Base-by-base conservation (phyloP, 2,797 vertebrate genomes). In the Diceros bicornis region DNA sequence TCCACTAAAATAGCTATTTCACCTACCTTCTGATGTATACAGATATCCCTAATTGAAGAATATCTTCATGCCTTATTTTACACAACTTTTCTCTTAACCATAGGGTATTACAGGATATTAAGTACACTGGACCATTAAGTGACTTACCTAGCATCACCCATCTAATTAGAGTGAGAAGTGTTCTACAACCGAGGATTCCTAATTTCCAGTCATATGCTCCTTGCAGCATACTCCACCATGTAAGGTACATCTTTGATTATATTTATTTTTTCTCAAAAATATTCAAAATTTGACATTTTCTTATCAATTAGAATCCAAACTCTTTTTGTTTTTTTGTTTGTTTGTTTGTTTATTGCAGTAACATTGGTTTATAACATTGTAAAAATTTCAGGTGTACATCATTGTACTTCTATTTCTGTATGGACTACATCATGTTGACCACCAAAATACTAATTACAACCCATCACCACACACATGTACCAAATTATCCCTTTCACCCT, bases 251-350 rank as follows among this genome's bases (percentile, higher is more conserved):
- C 6, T 94, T 66, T 88, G 20, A 74, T 17, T 20, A 12, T 66
- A 13, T 57, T 61, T 84, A 25, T 25, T 41, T 90, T 83, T n/a
- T n/a, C 11, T 41, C 17, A n/a, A 57, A 64, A 91, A 68, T 25
- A 4, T 92, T 85, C 11, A 78, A 90, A 37, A 68, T 17, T 47
- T 87, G 62, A 62, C 4, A 94, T 94, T 88, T 95, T 13, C 29
- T 90, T 81, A 94, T 18, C 12, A 91, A 4, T 64, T 37, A 64
- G 17, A 91, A 72, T 44, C 4, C 29, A 41, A 71, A 50, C 18
- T 29, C 16, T 62, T 94, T 69, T n/a, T n/a, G n/a, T n/a, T n/a
- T n/a, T n/a, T n/a, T n/a, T n/a, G n/a, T n/a, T n/a, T n/a, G n/a
- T n/a, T n/a, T n/a, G n/a, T n/a, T n/a, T n/a, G n/a, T n/a, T n/a